Evolutionary conservation across 2,888 invertebrate genomes (phyloP), one percentile per base, ranked within the genome.

Genomic region (Heliconius ethilla): DNA sequence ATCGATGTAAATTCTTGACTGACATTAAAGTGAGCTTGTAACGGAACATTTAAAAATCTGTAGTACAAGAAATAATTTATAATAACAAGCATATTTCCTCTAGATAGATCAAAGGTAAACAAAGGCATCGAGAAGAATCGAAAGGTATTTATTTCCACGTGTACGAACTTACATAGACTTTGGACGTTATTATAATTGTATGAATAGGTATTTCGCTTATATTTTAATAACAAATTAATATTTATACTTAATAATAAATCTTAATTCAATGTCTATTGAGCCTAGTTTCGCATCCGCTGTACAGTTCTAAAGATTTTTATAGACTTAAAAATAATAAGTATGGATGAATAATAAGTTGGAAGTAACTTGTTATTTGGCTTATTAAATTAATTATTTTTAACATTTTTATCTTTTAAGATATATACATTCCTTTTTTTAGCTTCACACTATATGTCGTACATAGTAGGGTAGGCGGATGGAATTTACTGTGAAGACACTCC

Each of bases 221-320:
- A 45, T 45, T 45, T 45, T 5, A 45, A 45, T 33, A 33, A 0
- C 33, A 33, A 33, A 33, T 33, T 33, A 33, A 33, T 33, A 33
- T 7, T 33, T 33, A 0, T 29, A 29, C 29, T 29, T 29, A 29
- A 29, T 70, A 55, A 70, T 70, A 72, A 72, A 59, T 59, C 59
- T 59, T 72, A 33, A 72, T 59, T 15, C 33, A 33, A 59, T 59
- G 55, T 59, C 72, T 33, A 72, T 59, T 72, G 33, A 59, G 72
- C 59, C 72, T 72, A 59, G 33, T 72, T 72, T 72, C 59, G 9
- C n/a, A 59, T 72, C n/a, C 59, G 33, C 55, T 33, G 33, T 33
- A 13, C n/a, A n/a, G 15, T n/a, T 2, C 29, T 2, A n/a, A 70
- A 55, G 55, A 9, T 55, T 55, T 55, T 70, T 70, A 70, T 70